A percentile compares a stretch with the other conserved stretches of the same genome.
Conservation (phyloP, 1,140 invertebrate species). For the Papilio helenus region DNA sequence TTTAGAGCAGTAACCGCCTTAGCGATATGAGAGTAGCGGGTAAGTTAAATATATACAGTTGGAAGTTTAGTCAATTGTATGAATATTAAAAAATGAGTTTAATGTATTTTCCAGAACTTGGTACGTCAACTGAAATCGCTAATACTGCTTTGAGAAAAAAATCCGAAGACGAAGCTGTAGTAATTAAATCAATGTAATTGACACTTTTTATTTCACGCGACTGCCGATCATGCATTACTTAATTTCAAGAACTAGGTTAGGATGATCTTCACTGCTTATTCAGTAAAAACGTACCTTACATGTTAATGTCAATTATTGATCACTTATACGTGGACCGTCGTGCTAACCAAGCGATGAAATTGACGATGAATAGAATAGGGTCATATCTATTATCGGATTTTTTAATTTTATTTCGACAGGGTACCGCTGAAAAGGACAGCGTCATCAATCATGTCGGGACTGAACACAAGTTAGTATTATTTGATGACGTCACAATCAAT, state of each 20-base stretch:
- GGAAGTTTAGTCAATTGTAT: background rate
- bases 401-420: background rate
- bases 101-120: conserved; percentile 51
- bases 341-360: too few relatives aligned
- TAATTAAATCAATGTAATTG: conserved; percentile 62
- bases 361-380: too few relatives aligned
- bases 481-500: background rate
- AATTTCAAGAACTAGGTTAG: too few relatives aligned
- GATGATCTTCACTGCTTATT: too few relatives aligned
- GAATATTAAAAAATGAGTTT: background rate
- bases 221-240: background rate
- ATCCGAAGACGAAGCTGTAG: conserved; percentile 54
- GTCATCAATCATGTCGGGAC: conserved; percentile 43
- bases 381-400: background rate
- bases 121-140: conserved; percentile 66
- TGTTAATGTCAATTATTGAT: too few relatives aligned
- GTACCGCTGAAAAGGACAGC: conserved; percentile 5
- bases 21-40: conserved; percentile 63
- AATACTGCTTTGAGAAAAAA: conserved; percentile 61
- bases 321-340: too few relatives aligned
- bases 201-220: conserved; percentile 30
- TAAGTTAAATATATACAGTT: conserved; percentile 32
- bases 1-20: conserved; percentile 50
- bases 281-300: too few relatives aligned
- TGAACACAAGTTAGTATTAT: conserved; percentile 30